These are phyloP conservation scores for Anabacerthia variegaticeps DNA, from an alignment of 2,797 vertebrate species.

Conservation along the genomic window DNA sequence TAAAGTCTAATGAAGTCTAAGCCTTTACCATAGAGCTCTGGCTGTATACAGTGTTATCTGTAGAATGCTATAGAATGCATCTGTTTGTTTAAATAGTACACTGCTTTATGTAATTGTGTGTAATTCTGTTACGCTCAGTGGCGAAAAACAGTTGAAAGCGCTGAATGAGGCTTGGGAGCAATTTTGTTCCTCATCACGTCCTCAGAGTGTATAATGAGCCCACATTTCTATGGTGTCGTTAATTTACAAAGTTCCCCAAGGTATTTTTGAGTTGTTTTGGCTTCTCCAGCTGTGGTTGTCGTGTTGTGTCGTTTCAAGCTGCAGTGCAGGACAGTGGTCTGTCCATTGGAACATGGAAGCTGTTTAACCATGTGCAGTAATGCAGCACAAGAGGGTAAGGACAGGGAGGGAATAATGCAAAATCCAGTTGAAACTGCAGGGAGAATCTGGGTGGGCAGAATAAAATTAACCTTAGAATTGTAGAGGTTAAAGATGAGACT, in stretches of 20 bases:
- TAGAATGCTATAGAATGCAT: neutral
- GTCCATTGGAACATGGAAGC: neutral
- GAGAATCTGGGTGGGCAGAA: neutral
- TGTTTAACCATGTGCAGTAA: neutral
- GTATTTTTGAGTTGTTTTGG: neutral
- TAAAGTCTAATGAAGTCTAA: no score
- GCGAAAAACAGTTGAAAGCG: neutral
- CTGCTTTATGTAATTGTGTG: neutral
- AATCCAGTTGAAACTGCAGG: neutral
- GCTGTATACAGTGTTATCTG: neutral
- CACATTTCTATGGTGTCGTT: neutral
- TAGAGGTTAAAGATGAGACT: neutral
- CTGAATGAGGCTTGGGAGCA: neutral
- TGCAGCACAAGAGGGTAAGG: neutral
- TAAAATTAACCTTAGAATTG: neutral
- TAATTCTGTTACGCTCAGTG: neutral
- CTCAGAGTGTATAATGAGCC: neutral
- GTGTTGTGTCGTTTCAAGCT: neutral
- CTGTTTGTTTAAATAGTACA: neutral
- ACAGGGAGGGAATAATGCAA: neutral
- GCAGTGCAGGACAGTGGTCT: neutral
- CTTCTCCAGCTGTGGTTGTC: neutral
- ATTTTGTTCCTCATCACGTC: neutral
- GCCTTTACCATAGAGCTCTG: no score
- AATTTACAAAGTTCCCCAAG: neutral